Evolutionary conservation across 1,140 invertebrate species (phyloP), one percentile per base, ranked within the genome.

Genomic region (Mamestra configurata): DNA sequence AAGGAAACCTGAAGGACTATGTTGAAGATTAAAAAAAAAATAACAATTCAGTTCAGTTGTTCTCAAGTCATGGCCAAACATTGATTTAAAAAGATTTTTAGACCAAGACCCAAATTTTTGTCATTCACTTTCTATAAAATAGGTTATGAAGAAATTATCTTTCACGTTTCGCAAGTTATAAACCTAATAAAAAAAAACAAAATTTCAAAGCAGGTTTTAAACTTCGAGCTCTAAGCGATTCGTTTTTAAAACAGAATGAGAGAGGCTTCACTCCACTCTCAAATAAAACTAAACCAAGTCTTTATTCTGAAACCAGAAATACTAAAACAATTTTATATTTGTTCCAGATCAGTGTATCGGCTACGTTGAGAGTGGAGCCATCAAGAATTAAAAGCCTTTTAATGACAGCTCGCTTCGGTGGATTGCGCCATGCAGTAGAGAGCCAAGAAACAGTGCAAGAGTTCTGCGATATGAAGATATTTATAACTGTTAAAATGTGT

Each of bases 381-480:
- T 93, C 90, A 92, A 93, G 92, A 94, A 94, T 94, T 94, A 94
- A 94, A 94, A 94, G 91, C 88, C 90, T 91, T 93, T 94, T 94
- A 94, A 94, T 94, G 90, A 94, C 89, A 86, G 86, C 84, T 82
- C 82, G 88, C 87, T 81, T 77, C 86, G 79, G 83, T 84, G 83
- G 84, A 88, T 49, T 51, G 79, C 51, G n/a, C 72, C 71, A 88
- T 88, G 80, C 86, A 77, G 78, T 8, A 89, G 6, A 46, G 68
- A 86, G 49, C 53, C 73, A 86, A n/a, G 10, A 75, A n/a, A 4
- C n/a, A 18, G 18, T 11, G 15, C 8, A 70, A 18, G 53, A 31
- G n/a, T 20, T 11, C 57, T n/a, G 8, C 4, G 20, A 22, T 57
- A 37, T 18, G 4, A 53, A 1, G 10, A 53, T 20, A 53, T 2